Evolutionary conservation across 2,113 vertebrate genomes (phyloP), one percentile per base, ranked within the genome.

Genomic region (Formicarius rufipectus): DNA sequence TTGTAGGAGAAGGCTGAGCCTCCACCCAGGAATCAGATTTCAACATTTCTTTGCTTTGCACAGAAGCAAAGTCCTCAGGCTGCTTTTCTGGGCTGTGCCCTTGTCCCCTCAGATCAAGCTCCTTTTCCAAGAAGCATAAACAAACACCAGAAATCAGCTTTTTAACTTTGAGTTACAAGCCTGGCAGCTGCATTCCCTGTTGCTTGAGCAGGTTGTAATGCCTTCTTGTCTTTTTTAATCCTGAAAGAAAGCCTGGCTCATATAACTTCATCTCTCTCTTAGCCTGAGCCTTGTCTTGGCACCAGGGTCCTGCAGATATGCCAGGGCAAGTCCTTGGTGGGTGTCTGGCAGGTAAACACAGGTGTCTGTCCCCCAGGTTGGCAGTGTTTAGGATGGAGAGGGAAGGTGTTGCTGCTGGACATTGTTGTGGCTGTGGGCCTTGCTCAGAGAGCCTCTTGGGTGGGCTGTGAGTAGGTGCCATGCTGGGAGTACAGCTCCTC

Each of bases 381-480:
- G 33, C 73, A 23, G 28, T 22, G 37, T 47, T 64, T 3, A 16
- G 77, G 66, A 19, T 47, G 60, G 42, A 56, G 47, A 47, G 47
- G 68, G 39, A 63, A 76, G 44, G 20, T 44, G 66, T 14, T 69
- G 59, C 60, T 88, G 42, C 60, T 72, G 39, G 52, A 13, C 9
- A 2, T 39, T 15, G 74, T 47, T 74, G 66, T 47, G 52, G 33
- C 25, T 27, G 7, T 42, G 44, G 59, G 30, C 6, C 8, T 58
- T 5, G 39, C 59, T 66, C 39, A 47, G 4, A 27, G 45, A 77
- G 53, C 31, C 13, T 56, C 35, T 30, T 44, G 42, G 44, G 31
- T 56, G 6, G 3, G 10, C 16, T 28, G 74, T 62, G 17, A 60
- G 75, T 68, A 42, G 81, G 24, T 10, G 4, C 55, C 0, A 0